Evolutionary conservation across 2,888 invertebrate genomes (phyloP), one percentile per base, ranked within the genome.

Genomic region (Ochropleura plecta): DNA sequence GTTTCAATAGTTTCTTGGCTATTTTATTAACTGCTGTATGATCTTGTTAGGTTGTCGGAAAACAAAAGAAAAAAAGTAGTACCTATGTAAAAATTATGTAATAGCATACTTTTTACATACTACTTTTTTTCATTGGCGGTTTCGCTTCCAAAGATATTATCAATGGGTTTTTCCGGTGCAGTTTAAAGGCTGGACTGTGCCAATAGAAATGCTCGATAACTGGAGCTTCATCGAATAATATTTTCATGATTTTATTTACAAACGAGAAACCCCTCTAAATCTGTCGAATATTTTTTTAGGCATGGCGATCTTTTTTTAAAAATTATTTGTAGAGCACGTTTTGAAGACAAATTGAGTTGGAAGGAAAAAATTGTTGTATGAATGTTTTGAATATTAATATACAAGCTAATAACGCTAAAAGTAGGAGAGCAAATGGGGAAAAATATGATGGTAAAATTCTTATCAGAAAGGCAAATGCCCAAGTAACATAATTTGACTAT

Each of bases 381-480:
- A 55, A 55, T 20, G 3, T 12, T 55, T 55, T 12, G 12, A 55
- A 12, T 55, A 20, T 20, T 12, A 12, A 55, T 20, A 20, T 55
- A 12, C 5, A 12, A 30, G 30, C 30, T 30, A 30, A 30, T 30
- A 30, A 30, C 30, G 12, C 20, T 12, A n/a, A 20, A 2, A 55
- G 20, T 55, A 16, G 8, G 40, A 16, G 16, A 59, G 30, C 16
- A 40, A 30, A 40, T 59, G 30, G 5, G 4, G 8, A 16, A n/a
- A 20, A 55, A 20, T 12, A 20, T 55, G 1, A 20, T 20, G 55
- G 30, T 16, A 59, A 59, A 16, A 16, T 40, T 30, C 46, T 12
- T 40, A 42, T 42, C 49, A 46, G 59, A 55, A 16, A 71, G 66
- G 46, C 44, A 49, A 77, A 73, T 66, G 57, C 49, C 44, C 20